Evolutionary conservation across 2,113 vertebrate genomes (phyloP).

Genomic region (Nematolebias whitei): DNA sequence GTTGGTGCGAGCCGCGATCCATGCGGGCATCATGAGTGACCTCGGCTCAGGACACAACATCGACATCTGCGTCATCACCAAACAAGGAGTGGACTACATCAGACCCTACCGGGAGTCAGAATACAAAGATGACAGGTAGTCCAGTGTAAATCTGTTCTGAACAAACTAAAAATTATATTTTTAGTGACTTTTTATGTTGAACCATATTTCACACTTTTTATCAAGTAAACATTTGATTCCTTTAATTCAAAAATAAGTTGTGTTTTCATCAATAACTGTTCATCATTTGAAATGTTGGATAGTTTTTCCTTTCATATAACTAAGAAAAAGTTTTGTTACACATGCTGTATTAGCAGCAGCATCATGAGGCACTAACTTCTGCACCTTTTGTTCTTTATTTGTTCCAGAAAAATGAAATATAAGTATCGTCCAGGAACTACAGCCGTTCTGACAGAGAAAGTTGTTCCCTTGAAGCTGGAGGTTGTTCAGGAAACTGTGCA

Average conservation of each 20-base stretch:
- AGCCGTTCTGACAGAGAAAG: constrained; percentile 67
- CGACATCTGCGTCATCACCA: constrained; percentile 85
- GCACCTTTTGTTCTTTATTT: not conserved
- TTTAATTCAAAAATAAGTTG: too few species aligned
- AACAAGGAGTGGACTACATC: constrained; percentile 75
- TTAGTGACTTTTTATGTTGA: not conserved
- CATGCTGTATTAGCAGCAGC: too few species aligned
- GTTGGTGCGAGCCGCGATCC: constrained; percentile 80
- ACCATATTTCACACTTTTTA: not conserved
- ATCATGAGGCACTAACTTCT: not conserved
- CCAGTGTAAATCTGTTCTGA: not conserved
- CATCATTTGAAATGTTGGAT: too few species aligned
- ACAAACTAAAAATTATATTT: not conserved
- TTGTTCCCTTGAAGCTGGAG: constrained; percentile 69
- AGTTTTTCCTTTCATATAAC: too few species aligned
- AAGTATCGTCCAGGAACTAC: constrained; percentile 73
- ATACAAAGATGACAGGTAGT: constrained; percentile 65
- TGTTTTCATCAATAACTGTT: too few species aligned
- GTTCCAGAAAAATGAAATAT: constrained; percentile 65
- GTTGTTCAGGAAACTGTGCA: constrained; percentile 69
- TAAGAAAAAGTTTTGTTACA: too few species aligned
- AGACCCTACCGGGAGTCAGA: constrained; percentile 69
- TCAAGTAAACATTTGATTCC: too few species aligned
- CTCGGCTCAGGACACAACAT: constrained; percentile 86
- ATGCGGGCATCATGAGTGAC: constrained; percentile 85